Percentiles rank a stretch among this genome's conserved stretches.
Evolutionary conservation across 2,797 vertebrate species (phyloP).

Genomic region (Echiichthys vipera): DNA sequence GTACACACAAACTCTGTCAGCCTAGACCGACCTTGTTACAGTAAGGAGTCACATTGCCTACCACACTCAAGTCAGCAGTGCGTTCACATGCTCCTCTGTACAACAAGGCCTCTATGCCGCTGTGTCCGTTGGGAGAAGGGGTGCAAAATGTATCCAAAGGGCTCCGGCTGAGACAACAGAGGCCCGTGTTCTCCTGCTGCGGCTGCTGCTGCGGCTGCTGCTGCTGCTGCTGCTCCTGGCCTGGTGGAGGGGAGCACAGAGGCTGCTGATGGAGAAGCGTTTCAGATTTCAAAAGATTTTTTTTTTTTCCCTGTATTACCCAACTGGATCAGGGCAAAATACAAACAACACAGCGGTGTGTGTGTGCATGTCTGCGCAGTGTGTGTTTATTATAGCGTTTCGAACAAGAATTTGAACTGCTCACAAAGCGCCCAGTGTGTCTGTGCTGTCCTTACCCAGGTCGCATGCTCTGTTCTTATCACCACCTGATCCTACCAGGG

Average conservation of each 20-base stretch:
- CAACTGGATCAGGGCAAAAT: constrained; percentile 61
- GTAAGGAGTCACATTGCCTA: constrained; percentile 75
- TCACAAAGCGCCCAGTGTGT: constrained; percentile 48
- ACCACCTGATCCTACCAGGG: constrained; percentile 72
- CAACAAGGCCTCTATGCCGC: constrained; percentile 77
- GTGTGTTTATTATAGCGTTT: constrained; percentile 53
- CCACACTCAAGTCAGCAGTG: constrained; percentile 79
- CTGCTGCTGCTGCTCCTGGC: constrained; percentile 59
- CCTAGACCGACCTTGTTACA: constrained; percentile 59
- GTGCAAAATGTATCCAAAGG: constrained; percentile 72
- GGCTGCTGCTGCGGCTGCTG: constrained; percentile 47
- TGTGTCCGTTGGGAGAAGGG: constrained; percentile 63
- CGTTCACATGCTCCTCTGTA: constrained; percentile 79
- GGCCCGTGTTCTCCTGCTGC: constrained; percentile 73
- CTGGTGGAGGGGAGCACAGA: constrained; percentile 51
- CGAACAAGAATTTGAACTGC: constrained; percentile 24
- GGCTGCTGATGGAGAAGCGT: constrained; percentile 68
- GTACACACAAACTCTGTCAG: constrained; percentile 6
- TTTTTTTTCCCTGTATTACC: constrained; percentile 25
- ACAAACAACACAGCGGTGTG: constrained; percentile 60
- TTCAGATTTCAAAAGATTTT: constrained; percentile 76
- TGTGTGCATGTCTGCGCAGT: constrained; percentile 23
- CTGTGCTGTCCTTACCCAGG: constrained; percentile 43
- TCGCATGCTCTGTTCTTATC: constrained; percentile 60
- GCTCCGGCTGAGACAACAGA: constrained; percentile 77